Evolutionary conservation across 30 jellyfish, hydroid and myxozoan species (phyloP), one percentile per base, ranked within the genome.

Genomic region (Aurelia sp.): DNA sequence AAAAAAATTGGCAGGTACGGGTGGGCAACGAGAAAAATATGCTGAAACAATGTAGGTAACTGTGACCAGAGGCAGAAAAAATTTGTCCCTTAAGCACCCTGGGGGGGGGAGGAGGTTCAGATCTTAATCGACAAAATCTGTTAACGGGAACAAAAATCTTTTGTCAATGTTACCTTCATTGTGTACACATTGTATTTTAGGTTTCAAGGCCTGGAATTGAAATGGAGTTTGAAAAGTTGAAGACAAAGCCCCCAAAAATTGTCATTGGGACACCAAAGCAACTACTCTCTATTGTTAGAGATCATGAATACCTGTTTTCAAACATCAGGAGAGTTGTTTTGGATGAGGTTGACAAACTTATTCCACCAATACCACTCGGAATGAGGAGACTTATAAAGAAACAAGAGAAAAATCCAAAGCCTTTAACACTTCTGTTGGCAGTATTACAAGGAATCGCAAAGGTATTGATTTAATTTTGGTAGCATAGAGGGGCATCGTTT

Each of bases 281-380:
- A 35, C 79, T 95, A 18, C 67, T 89, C 44, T 85, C 90, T 27
- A 80, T 86, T 38, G 85, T 95, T 7, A 66, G 79, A 33, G 88
- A 74, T 47, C 90, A 95, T 67, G 88, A 77, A 63, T 97, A 67
- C 50, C 81, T 73, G 40, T 95, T 95, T 82, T 52, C 97, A 7
- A 74, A 84, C 47, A 94, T 95, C 27, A 76, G 82, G 57, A 60
- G 97, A 53, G 52, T 90, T 41, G 91, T 95, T 61, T 52, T 86
- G 10, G 99, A 95, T 84, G 99, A 95, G 72, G 88, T 95, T 30
- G 99, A 95, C 84, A 89, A 90, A 74, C 72, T 95, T 86, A 58
- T 95, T 70, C 99, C 97, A 18, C 87, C 86, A 11, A 41, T 82
- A 4, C 87, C 92, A 5, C 58, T 18, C 8, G 81, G 85, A 13